Conservation (phyloP, 2,797 vertebrate species). For the Tauraco hartlaubi region DNA sequence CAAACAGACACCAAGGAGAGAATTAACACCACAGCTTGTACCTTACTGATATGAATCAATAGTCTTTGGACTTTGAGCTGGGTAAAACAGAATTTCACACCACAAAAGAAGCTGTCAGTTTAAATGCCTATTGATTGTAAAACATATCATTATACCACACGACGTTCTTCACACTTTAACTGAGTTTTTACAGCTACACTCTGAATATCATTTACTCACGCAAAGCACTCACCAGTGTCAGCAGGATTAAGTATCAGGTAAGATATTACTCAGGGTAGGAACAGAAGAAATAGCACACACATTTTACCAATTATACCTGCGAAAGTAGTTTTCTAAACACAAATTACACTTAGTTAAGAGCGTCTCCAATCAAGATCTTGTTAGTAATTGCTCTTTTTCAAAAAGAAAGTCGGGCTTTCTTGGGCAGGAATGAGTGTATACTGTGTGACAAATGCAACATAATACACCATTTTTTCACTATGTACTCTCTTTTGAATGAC, state of each 20-base stretch:
- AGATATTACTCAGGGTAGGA: not conserved
- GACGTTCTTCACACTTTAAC: not conserved
- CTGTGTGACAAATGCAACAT: not conserved
- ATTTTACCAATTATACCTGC: not conserved
- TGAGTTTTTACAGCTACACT: not conserved
- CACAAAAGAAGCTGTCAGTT: not conserved
- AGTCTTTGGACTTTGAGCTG: not conserved
- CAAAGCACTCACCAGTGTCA: not conserved
- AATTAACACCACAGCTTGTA: not conserved
- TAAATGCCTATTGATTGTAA: constrained; percentile 5
- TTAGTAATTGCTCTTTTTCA: not conserved
- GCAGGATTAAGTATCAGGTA: not conserved
- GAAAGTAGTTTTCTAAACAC: not conserved
- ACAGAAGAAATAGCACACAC: not conserved
- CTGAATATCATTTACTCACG: not conserved
- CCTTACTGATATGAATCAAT: not conserved
- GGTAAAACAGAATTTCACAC: constrained; percentile 8
- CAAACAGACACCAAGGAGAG: not conserved
- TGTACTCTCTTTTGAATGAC: not conserved
- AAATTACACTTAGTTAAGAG: not conserved
- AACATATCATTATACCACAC: not conserved
- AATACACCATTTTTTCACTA: accelerated
- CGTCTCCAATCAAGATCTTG: not conserved
- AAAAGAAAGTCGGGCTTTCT: not conserved
- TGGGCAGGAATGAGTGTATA: not conserved